These are phyloP conservation scores for Dione vanillae DNA, from an alignment of 2,888 invertebrate species.

Conservation along the genomic window DNA sequence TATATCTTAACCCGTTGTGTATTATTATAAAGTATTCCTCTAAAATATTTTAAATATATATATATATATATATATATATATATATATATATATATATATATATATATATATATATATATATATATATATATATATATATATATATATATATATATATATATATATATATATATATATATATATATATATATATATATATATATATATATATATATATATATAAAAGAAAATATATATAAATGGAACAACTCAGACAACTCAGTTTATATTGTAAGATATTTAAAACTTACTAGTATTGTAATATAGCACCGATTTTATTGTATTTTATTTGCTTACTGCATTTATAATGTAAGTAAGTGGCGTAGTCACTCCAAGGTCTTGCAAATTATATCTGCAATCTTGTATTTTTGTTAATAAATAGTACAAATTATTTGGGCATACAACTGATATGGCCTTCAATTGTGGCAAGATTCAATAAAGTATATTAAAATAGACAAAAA, in stretches of 20 bases:
- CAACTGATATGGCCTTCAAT: conserved; percentile 22
- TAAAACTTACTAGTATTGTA: background rate
- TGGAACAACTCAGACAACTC: background rate
- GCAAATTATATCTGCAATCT: conserved; percentile 1
- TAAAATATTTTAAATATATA: too few relatives aligned
- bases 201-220: too few relatives aligned
- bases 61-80: too few relatives aligned
- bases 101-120: too few relatives aligned
- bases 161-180: too few relatives aligned
- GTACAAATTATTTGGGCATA: conserved; percentile 12
- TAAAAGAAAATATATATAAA: too few relatives aligned
- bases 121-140: too few relatives aligned
- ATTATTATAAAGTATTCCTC: background rate
- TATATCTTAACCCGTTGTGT: background rate
- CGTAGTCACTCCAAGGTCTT: conserved; percentile 15
- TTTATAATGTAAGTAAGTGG: conserved; percentile 21
- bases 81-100: too few relatives aligned
- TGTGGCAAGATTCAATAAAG: background rate
- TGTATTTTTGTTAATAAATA: conserved; percentile 26
- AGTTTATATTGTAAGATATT: background rate
- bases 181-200: too few relatives aligned
- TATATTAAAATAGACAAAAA: conserved; percentile 10
- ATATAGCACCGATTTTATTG: background rate
- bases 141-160: too few relatives aligned
- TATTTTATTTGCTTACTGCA: conserved; percentile 21